Conservation (phyloP, 2,113 vertebrate species). For the Microtus oregoni region DNA sequence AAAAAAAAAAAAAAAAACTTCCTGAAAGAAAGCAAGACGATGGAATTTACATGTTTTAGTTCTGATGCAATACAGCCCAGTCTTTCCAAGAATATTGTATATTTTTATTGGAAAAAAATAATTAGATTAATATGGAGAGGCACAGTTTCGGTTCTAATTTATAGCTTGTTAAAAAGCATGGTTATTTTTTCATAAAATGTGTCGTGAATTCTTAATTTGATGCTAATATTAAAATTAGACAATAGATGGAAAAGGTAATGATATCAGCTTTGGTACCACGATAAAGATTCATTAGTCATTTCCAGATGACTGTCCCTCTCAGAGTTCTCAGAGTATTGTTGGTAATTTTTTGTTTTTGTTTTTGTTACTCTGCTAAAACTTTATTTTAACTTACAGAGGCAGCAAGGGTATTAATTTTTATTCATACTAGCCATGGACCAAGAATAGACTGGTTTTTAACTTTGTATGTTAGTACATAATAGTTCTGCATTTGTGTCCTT, state of each 20-base stretch:
- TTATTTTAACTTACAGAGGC: neutral
- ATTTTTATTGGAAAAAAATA: conserved; percentile 60
- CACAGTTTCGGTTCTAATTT: conserved; percentile 35
- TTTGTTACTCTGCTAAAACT: neutral
- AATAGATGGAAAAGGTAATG: neutral
- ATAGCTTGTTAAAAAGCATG: conserved; percentile 51
- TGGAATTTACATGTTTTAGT: conserved; percentile 29
- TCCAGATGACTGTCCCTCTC: neutral
- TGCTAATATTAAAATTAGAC: conserved; percentile 39
- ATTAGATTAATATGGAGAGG: conserved; percentile 40
- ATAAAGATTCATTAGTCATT: neutral
- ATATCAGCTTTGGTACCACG: neutral
- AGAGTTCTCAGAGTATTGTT: neutral
- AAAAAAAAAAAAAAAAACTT: neutral
- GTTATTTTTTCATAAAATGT: conserved; percentile 49
- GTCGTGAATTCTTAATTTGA: conserved; percentile 22
- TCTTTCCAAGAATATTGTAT: conserved; percentile 56
- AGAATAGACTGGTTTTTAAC: neutral
- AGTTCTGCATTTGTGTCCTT: neutral
- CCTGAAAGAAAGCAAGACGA: neutral
- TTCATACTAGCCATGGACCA: neutral
- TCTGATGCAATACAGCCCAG: conserved; percentile 42
- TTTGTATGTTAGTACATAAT: neutral
- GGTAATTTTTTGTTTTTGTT: neutral
- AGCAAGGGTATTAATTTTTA: neutral